Evolutionary conservation across 1,140 invertebrate species (phyloP).

Genomic region (Zaprionus kolodkinae): DNA sequence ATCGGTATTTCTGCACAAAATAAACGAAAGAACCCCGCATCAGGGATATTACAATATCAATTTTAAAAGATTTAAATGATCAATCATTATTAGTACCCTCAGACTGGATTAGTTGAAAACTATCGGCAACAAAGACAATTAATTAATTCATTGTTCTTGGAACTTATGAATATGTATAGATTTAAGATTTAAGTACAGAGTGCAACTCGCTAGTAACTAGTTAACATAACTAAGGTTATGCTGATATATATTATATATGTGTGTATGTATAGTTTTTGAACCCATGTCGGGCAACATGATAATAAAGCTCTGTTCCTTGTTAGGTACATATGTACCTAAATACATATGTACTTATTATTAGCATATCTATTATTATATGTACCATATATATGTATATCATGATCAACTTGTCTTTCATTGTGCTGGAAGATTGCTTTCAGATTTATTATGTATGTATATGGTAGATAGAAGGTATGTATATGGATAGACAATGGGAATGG

Average conservation of each 20-base stretch:
- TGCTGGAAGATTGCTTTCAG: constrained; percentile 25
- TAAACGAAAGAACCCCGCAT: neutral
- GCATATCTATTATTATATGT: neutral
- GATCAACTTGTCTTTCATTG: constrained; percentile 24
- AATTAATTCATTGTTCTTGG: neutral
- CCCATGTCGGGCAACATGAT: neutral
- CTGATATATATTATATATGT: too few species aligned
- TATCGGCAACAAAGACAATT: neutral
- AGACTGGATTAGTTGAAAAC: neutral
- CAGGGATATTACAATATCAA: constrained; percentile 1
- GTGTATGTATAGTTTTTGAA: neutral
- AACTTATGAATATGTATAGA: constrained; percentile 1
- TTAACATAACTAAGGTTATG: constrained; percentile 10
- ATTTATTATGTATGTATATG: neutral
- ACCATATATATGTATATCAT: neutral
- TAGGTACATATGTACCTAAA: neutral
- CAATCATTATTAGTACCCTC: neutral
- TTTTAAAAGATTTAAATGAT: neutral
- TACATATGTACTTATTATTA: neutral
- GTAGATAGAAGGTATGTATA: constrained; percentile 4
- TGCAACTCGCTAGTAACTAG: neutral
- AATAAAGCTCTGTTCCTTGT: constrained; percentile 8
- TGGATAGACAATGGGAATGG: constrained; percentile 57
- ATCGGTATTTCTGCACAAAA: constrained; percentile 1
- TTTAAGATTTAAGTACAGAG: neutral